A percentile compares a stretch with the other conserved stretches of the same genome.
phyloP scores from a whole-genome alignment of 2,888 invertebrate genomes.

The Sipunculus nudus region DNA sequence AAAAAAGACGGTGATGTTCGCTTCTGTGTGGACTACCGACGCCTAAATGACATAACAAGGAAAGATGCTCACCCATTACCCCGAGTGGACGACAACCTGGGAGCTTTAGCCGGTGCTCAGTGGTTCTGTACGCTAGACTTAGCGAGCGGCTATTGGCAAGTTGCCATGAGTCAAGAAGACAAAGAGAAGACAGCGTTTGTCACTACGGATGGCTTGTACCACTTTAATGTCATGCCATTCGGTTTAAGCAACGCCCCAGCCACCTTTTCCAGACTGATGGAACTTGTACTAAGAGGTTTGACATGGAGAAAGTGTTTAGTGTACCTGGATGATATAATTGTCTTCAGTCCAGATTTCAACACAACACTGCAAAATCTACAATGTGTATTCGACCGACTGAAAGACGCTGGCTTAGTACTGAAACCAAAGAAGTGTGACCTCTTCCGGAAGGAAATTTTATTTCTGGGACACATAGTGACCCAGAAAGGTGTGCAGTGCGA shows the following conservation, averaged over 20 bases:
- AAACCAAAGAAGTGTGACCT: constrained; percentile 42
- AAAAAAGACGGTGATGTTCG: constrained; percentile 25
- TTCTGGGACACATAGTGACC: constrained; percentile 18
- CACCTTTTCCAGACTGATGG: constrained; percentile 42
- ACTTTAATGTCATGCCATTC: constrained; percentile 36
- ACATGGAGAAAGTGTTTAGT: constrained; percentile 26
- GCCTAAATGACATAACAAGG: constrained; percentile 23
- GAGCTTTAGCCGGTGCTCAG: constrained; percentile 29
- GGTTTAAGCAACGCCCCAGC: constrained; percentile 39
- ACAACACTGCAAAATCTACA: constrained; percentile 23
- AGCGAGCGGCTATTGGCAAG: constrained; percentile 42
- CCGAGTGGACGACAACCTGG: constrained; percentile 25
- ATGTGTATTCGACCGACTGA: constrained; percentile 33
- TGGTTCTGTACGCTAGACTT: constrained; percentile 40
- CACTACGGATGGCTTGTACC: constrained; percentile 28
- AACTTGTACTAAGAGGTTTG: constrained; percentile 25
- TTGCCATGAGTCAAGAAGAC: constrained; percentile 30
- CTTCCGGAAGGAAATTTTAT: constrained; percentile 12
- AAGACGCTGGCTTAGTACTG: constrained; percentile 37
- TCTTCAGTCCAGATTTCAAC: constrained; percentile 30
- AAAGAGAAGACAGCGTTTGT: constrained; percentile 40
- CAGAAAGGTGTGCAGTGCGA: constrained; percentile 8
- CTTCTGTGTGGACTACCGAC: constrained; percentile 36
- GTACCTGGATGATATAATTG: constrained; percentile 41
- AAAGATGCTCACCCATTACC: constrained; percentile 37